Base-by-base conservation (phyloP, 2,797 vertebrate genomes). In the Sebastes matsubarae region DNA sequence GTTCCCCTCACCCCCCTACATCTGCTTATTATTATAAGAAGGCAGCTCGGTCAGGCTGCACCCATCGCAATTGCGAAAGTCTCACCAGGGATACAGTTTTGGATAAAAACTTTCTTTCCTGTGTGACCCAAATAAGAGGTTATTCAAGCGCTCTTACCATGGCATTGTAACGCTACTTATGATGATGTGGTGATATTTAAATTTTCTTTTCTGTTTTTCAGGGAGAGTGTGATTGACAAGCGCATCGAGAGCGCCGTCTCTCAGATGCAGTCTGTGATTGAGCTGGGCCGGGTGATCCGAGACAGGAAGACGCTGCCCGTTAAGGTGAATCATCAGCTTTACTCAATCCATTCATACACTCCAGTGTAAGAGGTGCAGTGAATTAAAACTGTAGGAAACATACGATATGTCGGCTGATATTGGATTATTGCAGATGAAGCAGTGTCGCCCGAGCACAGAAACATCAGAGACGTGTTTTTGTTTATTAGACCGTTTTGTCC, bases 221-320 rank as follows among this genome's bases (percentile, higher is more conserved):
- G 99, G 88, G 97, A 98, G 86, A 91, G 94, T 74, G 80, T 99
- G 94, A 99, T 99, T 86, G 96, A 99, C 96, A 97, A 97, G 94
- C 97, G 96, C 79, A 99, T 97, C 10, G 99, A 99, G 94, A 97
- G 85, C 6, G 97, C 98, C 0, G 96, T 99, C 58, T 97, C 95
- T 74, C 97, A 96, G 86, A 99, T 99, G 98, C 99, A 99, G 90
- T 99, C 98, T 7, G 97, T 99, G 93, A 98, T 99, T 83, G 99
- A 99, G 92, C 96, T 99, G 80, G 98, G 98, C 27, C 95, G 99
- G 85, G 98, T 99, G 89, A 99, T 99, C 90, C 94, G 99, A 89
- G 99, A 99, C 94, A 95, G 98, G 72, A 99, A 97, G 95, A 98
- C 97, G 8, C 95, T 99, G 83, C 98, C 99, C 11, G 96, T 99